Evolutionary conservation across 1,140 invertebrate species (phyloP).

Genomic region (Drosophila repleta): DNA sequence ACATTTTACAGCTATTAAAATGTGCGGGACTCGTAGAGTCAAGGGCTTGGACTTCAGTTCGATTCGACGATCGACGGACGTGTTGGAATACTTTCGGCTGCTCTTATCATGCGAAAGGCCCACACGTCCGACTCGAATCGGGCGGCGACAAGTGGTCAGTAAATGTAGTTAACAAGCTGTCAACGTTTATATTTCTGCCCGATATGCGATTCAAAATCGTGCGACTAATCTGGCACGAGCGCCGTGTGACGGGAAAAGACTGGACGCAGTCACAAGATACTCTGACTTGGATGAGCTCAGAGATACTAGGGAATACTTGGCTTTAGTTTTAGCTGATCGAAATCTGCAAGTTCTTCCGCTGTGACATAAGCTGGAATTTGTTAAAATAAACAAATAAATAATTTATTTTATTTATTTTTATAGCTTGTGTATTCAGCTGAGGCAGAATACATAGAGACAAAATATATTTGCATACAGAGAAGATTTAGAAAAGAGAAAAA

Average conservation of each 20-base stretch:
- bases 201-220: slow-evolving; percentile 26
- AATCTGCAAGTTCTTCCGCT: too few relatives aligned
- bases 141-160: slow-evolving; percentile 22
- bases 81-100: slow-evolving; percentile 36
- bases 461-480: too few relatives aligned
- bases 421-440: too few relatives aligned
- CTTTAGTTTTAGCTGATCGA: too few relatives aligned
- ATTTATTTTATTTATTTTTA: too few relatives aligned
- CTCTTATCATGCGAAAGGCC: slow-evolving; percentile 40
- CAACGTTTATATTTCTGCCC: slow-evolving; percentile 3
- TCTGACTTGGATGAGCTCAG: background rate
- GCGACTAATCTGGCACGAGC: slow-evolving; percentile 71
- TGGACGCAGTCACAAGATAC: background rate
- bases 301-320: too few relatives aligned
- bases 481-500: too few relatives aligned
- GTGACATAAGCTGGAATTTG: too few relatives aligned
- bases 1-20: background rate
- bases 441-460: too few relatives aligned
- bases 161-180: slow-evolving; percentile 38
- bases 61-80: slow-evolving; percentile 29
- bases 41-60: slow-evolving; percentile 14
- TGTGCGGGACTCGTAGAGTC: background rate
- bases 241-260: background rate
- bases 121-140: slow-evolving; percentile 22
- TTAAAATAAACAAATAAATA: background rate